Evolutionary conservation across 35 echinoderm and acorn worm genomes (phyloP).

Genomic region (Holothuria glaberrima): DNA sequence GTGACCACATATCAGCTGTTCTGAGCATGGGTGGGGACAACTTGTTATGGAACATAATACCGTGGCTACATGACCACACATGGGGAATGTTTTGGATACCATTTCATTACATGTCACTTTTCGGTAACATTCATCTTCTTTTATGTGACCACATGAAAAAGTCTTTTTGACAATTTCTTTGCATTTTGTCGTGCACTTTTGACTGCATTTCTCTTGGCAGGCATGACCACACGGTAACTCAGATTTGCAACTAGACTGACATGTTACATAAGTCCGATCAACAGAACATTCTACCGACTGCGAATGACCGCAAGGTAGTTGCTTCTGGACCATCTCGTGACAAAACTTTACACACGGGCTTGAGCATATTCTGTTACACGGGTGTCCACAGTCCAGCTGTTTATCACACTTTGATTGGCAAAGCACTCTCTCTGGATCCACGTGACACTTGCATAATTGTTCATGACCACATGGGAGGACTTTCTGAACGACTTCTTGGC

Average conservation of each 20-base stretch:
- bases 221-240: conserved; percentile 64
- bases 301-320: conserved; percentile 37
- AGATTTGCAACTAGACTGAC: conserved; percentile 28
- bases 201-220: conserved; percentile 45
- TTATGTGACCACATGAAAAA: too few relatives aligned
- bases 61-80: conserved; percentile 59
- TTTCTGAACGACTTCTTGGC: background rate
- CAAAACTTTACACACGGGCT: too few relatives aligned
- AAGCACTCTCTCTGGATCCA: too few relatives aligned
- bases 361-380: too few relatives aligned
- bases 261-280: background rate
- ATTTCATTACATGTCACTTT: too few relatives aligned
- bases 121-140: too few relatives aligned
- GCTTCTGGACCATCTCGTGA: background rate
- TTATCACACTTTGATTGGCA: too few relatives aligned
- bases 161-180: too few relatives aligned
- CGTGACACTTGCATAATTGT: too few relatives aligned
- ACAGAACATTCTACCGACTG: background rate
- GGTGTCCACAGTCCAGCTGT: too few relatives aligned
- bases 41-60: conserved; percentile 48
- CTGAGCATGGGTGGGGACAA: conserved; percentile 57
- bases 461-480: too few relatives aligned
- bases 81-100: background rate
- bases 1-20: conserved; percentile 56
- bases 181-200: too few relatives aligned